phyloP scores from a whole-genome alignment of 92 coral and sea anemone species.

The Virgularia gustaviana region DNA sequence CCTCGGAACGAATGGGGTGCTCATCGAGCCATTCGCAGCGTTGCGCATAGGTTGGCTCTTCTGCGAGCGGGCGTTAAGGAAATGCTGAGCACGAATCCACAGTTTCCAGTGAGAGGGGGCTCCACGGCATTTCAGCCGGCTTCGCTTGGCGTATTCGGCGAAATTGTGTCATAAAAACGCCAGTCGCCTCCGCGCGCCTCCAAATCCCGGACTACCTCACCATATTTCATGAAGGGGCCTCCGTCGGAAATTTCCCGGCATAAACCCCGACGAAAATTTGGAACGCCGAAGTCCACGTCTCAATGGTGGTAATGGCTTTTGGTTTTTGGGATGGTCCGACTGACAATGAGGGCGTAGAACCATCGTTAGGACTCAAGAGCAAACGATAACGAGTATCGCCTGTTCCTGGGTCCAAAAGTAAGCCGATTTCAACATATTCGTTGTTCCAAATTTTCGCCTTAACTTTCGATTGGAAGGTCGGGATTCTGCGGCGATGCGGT shows the following conservation, averaged over 20 bases:
- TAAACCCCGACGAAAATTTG: conserved; percentile 33
- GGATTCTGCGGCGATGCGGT: too few relatives aligned
- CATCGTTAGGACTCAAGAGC: not conserved
- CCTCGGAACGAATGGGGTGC: too few relatives aligned
- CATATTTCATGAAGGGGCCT: conserved; percentile 33
- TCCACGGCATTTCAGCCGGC: conserved; percentile 4
- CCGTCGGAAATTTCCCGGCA: conserved; percentile 18
- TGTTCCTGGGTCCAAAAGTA: not conserved
- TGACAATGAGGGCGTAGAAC: not conserved
- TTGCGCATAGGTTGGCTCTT: too few relatives aligned
- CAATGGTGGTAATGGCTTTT: conserved; percentile 4
- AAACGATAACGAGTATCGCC: not conserved
- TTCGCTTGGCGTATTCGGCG: not conserved
- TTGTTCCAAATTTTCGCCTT: conserved; percentile 56
- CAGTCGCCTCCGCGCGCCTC: conserved; percentile 31
- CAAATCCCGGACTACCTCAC: conserved; percentile 36
- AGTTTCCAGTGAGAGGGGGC: conserved; percentile 34
- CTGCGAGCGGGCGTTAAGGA: conserved; percentile 6
- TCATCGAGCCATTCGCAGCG: too few relatives aligned
- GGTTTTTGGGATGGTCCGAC: conserved; percentile 13
- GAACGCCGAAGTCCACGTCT: conserved; percentile 32
- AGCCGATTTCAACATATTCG: conserved; percentile 41
- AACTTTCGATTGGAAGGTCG: too few relatives aligned
- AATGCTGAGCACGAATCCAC: conserved; percentile 36
- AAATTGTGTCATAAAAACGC: conserved; percentile 27